Base-by-base conservation (phyloP, 2,888 invertebrate species). In the Drosophila limbata region DNA sequence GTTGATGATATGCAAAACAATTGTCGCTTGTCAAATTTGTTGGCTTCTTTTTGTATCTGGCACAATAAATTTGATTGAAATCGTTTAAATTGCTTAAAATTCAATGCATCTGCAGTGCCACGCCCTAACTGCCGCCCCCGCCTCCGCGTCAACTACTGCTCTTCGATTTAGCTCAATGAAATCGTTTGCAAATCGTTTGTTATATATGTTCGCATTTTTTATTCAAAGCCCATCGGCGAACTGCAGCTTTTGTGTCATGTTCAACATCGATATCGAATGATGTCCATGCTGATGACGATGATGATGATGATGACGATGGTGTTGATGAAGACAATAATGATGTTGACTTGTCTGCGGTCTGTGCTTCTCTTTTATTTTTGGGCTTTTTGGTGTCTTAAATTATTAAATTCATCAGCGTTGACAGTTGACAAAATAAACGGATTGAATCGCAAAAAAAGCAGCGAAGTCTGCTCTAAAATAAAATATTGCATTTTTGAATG, bases 211-310 rank as follows among this genome's bases (percentile, higher is more conserved):
- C 68, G 51, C 35, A 79, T 88, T 82, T 88, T 78, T 83, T 84
- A 84, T 84, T 83, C 84, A 83, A 83, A 77, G 71, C 81, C 88
- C 88, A 85, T 84, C 80, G 86, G 83, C 74, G 69, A 81, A 75
- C 69, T 83, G 84, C 84, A 85, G 84, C 89, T 88, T 84, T 88
- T 86, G 84, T 84, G 84, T 84, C 84, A 84, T 84, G 84, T 84
- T 76, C 57, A 71, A 84, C 84, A 84, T 79, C 47, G 67, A 61
- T 61, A 31, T 53, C 69, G 51, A 60, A 47, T 42, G 66, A 51
- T 47, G 65, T 31, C 42, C 31, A 15, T 56, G 61, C 13, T 31
- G 56, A 55, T 56, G 61, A 55, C 52, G 61, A 13, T 44, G 33
- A 37, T 19, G 52, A 45, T 47, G 67, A 65, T 52, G 61, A 59